A percentile compares a stretch with the other conserved stretches of the same genome.
Evolutionary conservation across 2,888 invertebrate species (phyloP).

Genomic region (Ormyrus pomaceus): DNA sequence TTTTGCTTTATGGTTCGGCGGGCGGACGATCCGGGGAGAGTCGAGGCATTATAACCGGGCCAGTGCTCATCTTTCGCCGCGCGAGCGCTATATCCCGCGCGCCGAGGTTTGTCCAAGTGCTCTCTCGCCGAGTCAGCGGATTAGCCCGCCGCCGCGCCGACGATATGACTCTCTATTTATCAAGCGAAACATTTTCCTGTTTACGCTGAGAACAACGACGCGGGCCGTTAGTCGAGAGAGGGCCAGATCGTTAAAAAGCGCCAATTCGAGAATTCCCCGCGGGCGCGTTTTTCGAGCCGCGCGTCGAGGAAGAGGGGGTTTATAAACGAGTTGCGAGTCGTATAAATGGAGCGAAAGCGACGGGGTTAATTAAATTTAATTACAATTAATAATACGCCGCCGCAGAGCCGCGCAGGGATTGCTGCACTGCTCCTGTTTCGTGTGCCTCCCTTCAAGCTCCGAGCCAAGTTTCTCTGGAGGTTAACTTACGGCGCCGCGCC

Average conservation of each 20-base stretch:
- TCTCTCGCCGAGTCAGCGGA: conserved; percentile 38
- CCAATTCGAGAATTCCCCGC: no score
- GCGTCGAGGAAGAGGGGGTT: background rate
- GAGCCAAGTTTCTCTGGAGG: background rate
- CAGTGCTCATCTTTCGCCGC: conserved; percentile 2
- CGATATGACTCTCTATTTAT: conserved; percentile 41
- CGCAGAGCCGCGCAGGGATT: conserved; percentile 4
- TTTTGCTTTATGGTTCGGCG: conserved; percentile 56
- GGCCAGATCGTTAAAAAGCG: no score
- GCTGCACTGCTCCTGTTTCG: background rate
- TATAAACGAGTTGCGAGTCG: conserved; percentile 24
- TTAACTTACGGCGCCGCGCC: no score
- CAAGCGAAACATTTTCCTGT: background rate
- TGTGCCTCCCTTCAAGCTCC: background rate
- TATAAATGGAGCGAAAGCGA: conserved; percentile 35
- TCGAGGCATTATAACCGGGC: conserved; percentile 1
- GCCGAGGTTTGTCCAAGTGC: conserved; percentile 35
- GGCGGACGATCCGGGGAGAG: conserved; percentile 10
- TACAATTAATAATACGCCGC: conserved; percentile 62
- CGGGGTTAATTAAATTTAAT: conserved; percentile 65
- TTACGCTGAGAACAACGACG: background rate
- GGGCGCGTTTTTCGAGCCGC: no score
- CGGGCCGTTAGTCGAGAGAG: background rate
- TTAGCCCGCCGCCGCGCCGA: background rate
- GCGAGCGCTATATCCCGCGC: background rate